These are phyloP conservation scores for Xanthia icteritia DNA, from an alignment of 2,888 invertebrate genomes.

Conservation along the genomic window DNA sequence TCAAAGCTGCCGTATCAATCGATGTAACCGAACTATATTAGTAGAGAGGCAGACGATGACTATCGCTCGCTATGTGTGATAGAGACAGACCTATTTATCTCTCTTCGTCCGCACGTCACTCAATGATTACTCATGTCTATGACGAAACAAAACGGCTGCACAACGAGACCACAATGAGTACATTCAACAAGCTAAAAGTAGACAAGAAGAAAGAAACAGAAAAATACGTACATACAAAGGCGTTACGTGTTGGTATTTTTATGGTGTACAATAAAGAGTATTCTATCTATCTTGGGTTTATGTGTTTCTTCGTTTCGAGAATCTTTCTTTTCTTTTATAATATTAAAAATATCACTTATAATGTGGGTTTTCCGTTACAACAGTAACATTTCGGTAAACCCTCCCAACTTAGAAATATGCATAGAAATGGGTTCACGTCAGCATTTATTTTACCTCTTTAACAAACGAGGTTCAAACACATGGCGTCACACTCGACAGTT, in stretches of 20 bases:
- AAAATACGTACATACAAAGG: too few species aligned
- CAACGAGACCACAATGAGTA: too few species aligned
- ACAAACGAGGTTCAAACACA: background rate
- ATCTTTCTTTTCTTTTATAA: background rate
- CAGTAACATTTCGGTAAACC: background rate
- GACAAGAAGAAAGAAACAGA: too few species aligned
- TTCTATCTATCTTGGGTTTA: too few species aligned
- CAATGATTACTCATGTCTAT: slow-evolving; percentile 3
- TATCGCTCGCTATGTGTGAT: background rate
- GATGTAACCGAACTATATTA: slow-evolving; percentile 34
- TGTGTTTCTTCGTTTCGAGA: too few species aligned
- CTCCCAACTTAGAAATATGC: background rate
- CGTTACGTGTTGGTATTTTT: too few species aligned
- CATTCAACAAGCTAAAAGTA: too few species aligned
- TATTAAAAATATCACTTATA: background rate
- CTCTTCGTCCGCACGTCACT: slow-evolving; percentile 16
- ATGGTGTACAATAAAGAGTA: too few species aligned
- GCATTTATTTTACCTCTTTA: background rate
- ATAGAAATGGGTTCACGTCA: background rate
- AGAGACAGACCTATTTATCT: slow-evolving; percentile 13
- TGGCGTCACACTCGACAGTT: background rate
- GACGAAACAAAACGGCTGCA: background rate
- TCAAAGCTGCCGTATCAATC: background rate
- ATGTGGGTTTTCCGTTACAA: too few species aligned
- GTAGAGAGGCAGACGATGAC: background rate